Evolutionary conservation across 2,888 invertebrate genomes (phyloP), one percentile per base, ranked within the genome.

Genomic region (Sinhomidia bicolor): DNA sequence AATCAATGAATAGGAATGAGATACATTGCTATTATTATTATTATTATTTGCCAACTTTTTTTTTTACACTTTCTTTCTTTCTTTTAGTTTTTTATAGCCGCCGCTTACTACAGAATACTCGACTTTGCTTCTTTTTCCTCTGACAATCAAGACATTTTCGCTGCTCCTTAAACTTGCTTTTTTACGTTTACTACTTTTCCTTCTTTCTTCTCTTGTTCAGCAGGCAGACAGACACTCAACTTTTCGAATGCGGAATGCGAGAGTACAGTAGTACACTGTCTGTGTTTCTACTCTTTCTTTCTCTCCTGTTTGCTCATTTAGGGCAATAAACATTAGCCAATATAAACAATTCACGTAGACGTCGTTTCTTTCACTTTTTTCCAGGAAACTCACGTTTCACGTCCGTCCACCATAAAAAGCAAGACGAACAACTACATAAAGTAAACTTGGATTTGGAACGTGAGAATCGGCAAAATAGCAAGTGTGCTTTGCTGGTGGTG

Each of bases 301-400:
- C 47, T 32, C 47, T 76, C 65, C 60, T 88, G 71, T 83, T 88
- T 88, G 88, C 88, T 88, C 83, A 88, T 83, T 88, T 83, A 47
- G 79, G 71, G 60, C 76, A 88, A 88, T 88, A 88, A 88, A 83
- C 88, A 88, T 88, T 88, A 88, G 82, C 78, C 79, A 88, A 83
- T 78, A 88, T 62, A 88, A 88, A 88, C 83, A 83, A 81, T 68
- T 32, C 44, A 71, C 74, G 83, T 68, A 47, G 47, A 44, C 68
- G 32, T 68, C 36, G 20, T 81, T 80, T 26, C 47, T 80, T 62
- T 80, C 68, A 23, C 57, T 51, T 44, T 41, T 47, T 78, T 62
- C 47, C 17, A 60, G 68, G 23, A 44, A 85, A 81, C 62, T 81
- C 79, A 41, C 41, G 60, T 80, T 57, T 60, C 76, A 51, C 54